These are phyloP conservation scores for Heterotilapia buettikoferi DNA, from an alignment of 2,113 vertebrate genomes.

Conservation along the genomic window DNA sequence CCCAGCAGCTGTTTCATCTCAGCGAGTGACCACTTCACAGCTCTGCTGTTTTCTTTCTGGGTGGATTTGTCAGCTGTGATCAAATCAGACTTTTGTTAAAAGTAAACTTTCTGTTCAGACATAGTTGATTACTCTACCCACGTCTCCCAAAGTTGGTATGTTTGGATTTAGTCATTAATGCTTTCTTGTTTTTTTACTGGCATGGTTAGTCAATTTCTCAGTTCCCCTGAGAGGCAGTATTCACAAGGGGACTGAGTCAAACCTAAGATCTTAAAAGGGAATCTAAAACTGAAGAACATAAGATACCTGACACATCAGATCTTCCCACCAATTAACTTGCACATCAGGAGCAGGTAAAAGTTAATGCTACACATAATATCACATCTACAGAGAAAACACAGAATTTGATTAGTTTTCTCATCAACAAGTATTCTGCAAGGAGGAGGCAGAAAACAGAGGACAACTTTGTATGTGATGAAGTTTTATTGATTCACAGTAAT, in stretches of 20 bases:
- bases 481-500: slow-evolving; percentile 80
- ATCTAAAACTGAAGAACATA: not conserved
- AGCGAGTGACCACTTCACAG: slow-evolving; percentile 53
- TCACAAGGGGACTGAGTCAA: slow-evolving; percentile 37
- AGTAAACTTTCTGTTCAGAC: slow-evolving; percentile 46
- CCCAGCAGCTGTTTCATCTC: slow-evolving; percentile 44
- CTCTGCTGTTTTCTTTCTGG: slow-evolving; percentile 56
- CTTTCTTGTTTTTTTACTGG: slow-evolving; percentile 29
- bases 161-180: slow-evolving; percentile 30
- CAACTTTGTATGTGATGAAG: slow-evolving; percentile 53
- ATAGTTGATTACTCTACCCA: slow-evolving; percentile 34
- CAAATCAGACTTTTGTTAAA: slow-evolving; percentile 50
- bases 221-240: slow-evolving; percentile 20
- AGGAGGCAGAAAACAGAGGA: slow-evolving; percentile 26
- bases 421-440: slow-evolving; percentile 1
- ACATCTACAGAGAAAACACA: not conserved
- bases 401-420: not conserved
- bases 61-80: slow-evolving; percentile 52
- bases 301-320: not conserved
- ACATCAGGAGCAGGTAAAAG: not conserved
- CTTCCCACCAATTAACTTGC: not conserved
- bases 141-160: slow-evolving; percentile 21
- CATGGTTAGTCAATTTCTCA: not conserved
- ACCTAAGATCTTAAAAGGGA: slow-evolving; percentile 36
- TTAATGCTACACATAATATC: not conserved